phyloP scores from a whole-genome alignment of 2,888 invertebrate species.

The Nemoura dubitans region DNA sequence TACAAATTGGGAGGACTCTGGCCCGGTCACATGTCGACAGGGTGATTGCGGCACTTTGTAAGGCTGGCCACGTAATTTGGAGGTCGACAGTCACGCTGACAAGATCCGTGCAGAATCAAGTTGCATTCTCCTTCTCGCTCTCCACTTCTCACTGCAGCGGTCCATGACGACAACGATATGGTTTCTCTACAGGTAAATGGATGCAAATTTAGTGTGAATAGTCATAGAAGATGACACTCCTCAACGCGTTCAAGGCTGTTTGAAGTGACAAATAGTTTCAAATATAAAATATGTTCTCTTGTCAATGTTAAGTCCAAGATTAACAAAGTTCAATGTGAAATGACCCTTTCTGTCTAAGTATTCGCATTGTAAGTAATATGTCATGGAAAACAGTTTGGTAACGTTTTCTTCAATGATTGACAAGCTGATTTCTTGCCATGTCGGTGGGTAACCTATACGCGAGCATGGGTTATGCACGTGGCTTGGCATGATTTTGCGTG shows the following conservation, averaged over 20 bases:
- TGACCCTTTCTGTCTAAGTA: too few relatives aligned
- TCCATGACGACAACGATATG: neutral
- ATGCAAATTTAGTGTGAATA: neutral
- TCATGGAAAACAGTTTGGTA: too few relatives aligned
- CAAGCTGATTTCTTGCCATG: neutral
- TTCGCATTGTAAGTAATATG: too few relatives aligned
- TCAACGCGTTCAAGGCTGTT: too few relatives aligned
- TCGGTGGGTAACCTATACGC: neutral
- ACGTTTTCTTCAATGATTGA: neutral
- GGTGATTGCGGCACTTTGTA: neutral
- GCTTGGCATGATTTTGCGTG: neutral
- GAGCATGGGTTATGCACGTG: too few relatives aligned
- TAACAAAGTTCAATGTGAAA: too few relatives aligned
- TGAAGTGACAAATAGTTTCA: too few relatives aligned
- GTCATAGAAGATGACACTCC: neutral
- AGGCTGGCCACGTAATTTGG: neutral
- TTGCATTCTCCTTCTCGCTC: neutral
- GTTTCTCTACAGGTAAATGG: neutral
- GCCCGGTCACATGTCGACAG: neutral
- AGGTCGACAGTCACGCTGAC: neutral
- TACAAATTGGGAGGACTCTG: neutral
- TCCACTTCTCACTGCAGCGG: neutral
- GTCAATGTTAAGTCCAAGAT: too few relatives aligned
- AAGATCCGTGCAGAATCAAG: neutral
- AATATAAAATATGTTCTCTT: too few relatives aligned